phyloP scores from a whole-genome alignment of 2,797 vertebrate genomes.

The Nannoperca australis region DNA sequence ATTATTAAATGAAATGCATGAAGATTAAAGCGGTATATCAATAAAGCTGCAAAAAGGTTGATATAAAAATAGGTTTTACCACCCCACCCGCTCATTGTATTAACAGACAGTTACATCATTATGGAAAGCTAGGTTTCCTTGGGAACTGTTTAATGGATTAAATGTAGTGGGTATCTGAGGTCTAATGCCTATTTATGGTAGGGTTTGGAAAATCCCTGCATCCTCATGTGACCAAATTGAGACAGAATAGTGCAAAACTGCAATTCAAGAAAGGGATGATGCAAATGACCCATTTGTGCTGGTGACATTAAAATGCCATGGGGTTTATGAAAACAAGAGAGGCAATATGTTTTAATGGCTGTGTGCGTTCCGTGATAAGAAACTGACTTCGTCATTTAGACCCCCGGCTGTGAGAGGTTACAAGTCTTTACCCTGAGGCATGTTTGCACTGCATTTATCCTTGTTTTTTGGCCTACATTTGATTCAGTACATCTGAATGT shows the following conservation, averaged over 20 bases:
- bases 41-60: neutral
- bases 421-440: conserved; percentile 17
- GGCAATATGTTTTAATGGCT: conserved; percentile 37
- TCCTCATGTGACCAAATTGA: conserved; percentile 6
- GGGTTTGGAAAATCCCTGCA: neutral
- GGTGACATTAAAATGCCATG: conserved; percentile 11
- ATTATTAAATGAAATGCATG: neutral
- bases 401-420: conserved; percentile 20
- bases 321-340: conserved; percentile 36
- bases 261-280: conserved; percentile 12
- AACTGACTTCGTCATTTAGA: conserved; percentile 27
- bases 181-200: neutral
- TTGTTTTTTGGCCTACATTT: conserved; percentile 36
- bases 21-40: neutral
- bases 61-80: neutral
- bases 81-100: neutral
- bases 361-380: conserved; percentile 14
- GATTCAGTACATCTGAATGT: conserved; percentile 26
- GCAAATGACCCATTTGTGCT: conserved; percentile 9
- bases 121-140: neutral
- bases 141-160: neutral
- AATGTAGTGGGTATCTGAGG: too few species aligned
- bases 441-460: conserved; percentile 38
- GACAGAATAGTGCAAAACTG: neutral
- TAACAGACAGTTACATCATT: neutral